Base-by-base conservation (phyloP, 2,888 invertebrate genomes). In the Unio pictorum region DNA sequence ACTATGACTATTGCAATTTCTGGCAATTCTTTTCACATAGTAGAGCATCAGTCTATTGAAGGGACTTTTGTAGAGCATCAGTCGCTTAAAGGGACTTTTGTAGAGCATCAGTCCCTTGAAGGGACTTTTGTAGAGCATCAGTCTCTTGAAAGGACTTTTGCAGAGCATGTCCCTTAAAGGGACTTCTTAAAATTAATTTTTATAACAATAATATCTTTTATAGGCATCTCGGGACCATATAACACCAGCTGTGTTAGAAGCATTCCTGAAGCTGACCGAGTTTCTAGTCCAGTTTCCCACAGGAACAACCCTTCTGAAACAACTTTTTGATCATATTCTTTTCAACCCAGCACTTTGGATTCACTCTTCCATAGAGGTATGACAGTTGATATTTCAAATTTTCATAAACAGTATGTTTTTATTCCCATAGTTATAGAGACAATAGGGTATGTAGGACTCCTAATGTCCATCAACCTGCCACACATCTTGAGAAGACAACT, bases 281-380 rank as follows among this genome's bases (percentile, higher is more conserved):
- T 88, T 84, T 74, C 80, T 90, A 55, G 88, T 89, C 20, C 80
- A 81, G 54, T 78, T 88, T 59, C 87, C 88, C 0, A 81, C 84
- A 18, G 88, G 89, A 20, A 86, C 85, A 17, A 78, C 86, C 0
- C 81, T 90, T 11, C 87, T 92, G 65, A 92, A 92, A 80, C 97
- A 99, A 95, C 94, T 99, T 84, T 93, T 99, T 93, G 99, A 99
- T 92, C 98, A 99, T 92, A 95, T 99, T 73, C 94, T 99, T 81
- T 99, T 99, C 93, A 99, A 99, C 93, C 99, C 99, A 15, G 96
- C 97, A 55, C 92, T 99, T 76, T 99, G 99, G 99, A 98, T 99
- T 87, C 96, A 99, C 91, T 97, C 99, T 18, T 96, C 97, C 66
- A 96, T 98, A 55, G 94, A 95, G 79, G 99, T 99, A 76, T 67